Base-by-base conservation (phyloP, 1,140 invertebrate genomes). In the Drosophila sturtevanti region DNA sequence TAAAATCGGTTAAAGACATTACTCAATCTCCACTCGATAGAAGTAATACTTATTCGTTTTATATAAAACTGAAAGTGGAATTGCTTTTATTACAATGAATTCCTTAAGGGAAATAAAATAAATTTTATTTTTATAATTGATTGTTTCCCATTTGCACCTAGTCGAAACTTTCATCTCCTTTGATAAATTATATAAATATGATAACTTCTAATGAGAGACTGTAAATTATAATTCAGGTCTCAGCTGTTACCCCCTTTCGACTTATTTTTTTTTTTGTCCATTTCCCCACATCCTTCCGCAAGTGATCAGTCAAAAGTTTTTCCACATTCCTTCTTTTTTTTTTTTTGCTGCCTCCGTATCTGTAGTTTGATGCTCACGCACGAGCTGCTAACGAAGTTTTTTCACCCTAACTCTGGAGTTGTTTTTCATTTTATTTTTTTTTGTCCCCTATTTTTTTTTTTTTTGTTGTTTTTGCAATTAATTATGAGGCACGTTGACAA, bases 401-500 rank as follows among this genome's bases (percentile, higher is more conserved):
- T 56, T 34, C 22, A 61, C 44, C 51, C 16, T 52, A 14, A 16
- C 55, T 41, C 55, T 41, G 64, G 59, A 63, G 54, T 48, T 48
- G 41, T 21, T 18, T 48, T 38, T 48, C 18, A 48, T 48, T 48
- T 48, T 10, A 60, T 61, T 67, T 75, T 67, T 65, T 69, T 74
- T 60, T 31, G 4, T 24, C 4, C 27, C 27, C 70, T 55, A 67
- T 65, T 61, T 67, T 75, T 71, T 65, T 69, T 74, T 60, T 67
- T 75, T 71, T 65, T 69, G 69, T 60, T 18, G 5, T 41, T 41
- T 44, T 62, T 79, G 84, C 84, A 89, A 89, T 89, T 89, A 89
- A 89, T 89, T 84, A 89, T 89, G 80, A 84, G 76, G 84, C 84
- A 89, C 72, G 80, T 71, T 84, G 85, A 89, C 84, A 89, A 72